These are phyloP conservation scores for Chaetodon trifascialis DNA, from an alignment of 2,113 vertebrate genomes.

Conservation along the genomic window DNA sequence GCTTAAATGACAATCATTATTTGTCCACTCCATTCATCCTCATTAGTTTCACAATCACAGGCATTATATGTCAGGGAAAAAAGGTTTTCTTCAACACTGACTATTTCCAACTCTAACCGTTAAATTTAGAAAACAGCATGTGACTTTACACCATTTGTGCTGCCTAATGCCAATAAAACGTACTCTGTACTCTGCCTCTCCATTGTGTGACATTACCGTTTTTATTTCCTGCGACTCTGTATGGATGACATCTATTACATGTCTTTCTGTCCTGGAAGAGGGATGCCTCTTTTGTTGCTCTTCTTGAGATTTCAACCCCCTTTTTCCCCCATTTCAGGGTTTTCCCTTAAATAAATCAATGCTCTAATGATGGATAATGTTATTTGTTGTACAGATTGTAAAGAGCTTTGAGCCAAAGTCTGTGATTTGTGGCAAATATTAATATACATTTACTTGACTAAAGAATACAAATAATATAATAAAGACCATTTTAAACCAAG, in stretches of 20 bases:
- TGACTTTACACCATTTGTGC: not conserved
- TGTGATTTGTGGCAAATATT: no score
- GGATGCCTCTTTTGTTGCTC: not conserved
- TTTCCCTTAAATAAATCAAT: not conserved
- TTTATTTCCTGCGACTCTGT: not conserved
- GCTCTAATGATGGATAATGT: not conserved
- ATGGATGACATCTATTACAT: not conserved
- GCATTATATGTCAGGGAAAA: not conserved
- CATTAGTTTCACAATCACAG: not conserved
- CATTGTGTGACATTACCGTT: not conserved
- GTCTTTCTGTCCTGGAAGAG: not conserved
- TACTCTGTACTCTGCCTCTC: not conserved
- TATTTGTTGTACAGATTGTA: no score
- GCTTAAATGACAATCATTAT: not conserved
- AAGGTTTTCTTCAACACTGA: not conserved
- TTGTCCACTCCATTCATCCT: not conserved
- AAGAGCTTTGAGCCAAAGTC: no score
- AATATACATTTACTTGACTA: no score
- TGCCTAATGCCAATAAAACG: not conserved
- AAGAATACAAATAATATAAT: no score
- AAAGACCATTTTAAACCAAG: no score
- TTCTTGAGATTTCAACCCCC: not conserved
- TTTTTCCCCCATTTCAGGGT: not conserved
- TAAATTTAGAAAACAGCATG: not conserved
- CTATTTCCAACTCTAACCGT: not conserved